Base-by-base conservation (phyloP, 2,797 vertebrate species). In the Limosa lapponica region DNA sequence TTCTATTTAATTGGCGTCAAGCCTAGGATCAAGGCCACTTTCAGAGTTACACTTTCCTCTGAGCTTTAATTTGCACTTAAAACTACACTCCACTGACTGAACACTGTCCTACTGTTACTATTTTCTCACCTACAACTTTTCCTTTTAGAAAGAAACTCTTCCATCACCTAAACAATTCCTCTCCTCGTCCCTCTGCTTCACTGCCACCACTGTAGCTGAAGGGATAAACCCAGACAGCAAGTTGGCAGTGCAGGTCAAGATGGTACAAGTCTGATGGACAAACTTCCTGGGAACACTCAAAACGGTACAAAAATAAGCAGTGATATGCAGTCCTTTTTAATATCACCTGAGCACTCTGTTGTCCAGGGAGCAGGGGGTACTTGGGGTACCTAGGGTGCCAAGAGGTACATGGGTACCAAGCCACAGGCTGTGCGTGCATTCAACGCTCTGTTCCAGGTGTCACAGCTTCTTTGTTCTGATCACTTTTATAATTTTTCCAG, bases 1-100 rank as follows among this genome's bases (percentile, higher is more conserved):
- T 95, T 95, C 80, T 93, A n/a, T 54, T 96, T 95, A 95, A 94
- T 87, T 94, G 93, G 30, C 74, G 55, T 75, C 65, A 89, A 84
- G 36, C 37, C 34, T 58, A n/a, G n/a, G 78, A 62, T 69, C 66
- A 86, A 70, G 18, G 9, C 54, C 25, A 27, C 71, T 84, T 94
- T 90, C 51, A 49, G 87, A 82, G 13, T 58, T 87, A 59, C 23
- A 11, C 23, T 84, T 89, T 79, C 55, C 18, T 92, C 59, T 90
- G 71, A 87, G 71, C 39, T 82, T 89, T 90, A 96, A 92, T 93
- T 94, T 87, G 44, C 62, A 36, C 82, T 90, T 86, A 49, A 81
- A 90, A 51, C 58, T 72, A 43, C 39, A 61, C 43, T 90, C 58
- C 27, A 25, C 57, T 72, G 27, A 18, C 49, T 86, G 75, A 80